Base-by-base conservation (phyloP, 1,140 invertebrate genomes). In the Oreohelix idahoensis region DNA sequence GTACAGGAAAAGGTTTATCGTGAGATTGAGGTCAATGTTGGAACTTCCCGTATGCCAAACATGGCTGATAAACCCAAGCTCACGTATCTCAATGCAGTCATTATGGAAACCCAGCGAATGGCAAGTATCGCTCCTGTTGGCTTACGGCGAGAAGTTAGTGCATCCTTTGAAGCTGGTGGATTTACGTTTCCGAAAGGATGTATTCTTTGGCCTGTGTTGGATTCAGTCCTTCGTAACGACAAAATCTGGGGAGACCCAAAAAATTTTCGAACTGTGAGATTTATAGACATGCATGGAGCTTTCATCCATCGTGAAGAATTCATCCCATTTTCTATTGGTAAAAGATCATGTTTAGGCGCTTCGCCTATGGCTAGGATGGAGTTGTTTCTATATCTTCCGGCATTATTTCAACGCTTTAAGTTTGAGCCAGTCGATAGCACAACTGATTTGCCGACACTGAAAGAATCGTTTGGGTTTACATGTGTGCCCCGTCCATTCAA, bases 1-100 rank as follows among this genome's bases (percentile, higher is more conserved):
- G 94, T 96, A 95, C 69, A 70, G 23, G 32, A 70, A 23, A 70
- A 70, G n/a, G 36, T 70, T 70, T 70, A 70, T 38, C 26, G 97
- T 78, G 97, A 98, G 92, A 93, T 99, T 35, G 96, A 98, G 85
- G 45, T 81, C 79, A 51, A 71, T 17, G 51, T 88, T 58, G 86
- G 84, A 74, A 39, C 36, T 35, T 32, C 84, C 4, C 63, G 84
- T 0, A 45, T 35, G 15, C 69, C 77, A 1, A 83, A 38, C 39
- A 75, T 86, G 35, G 42, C 35, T 15, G 88, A 89, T 45, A 80
- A 75, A 38, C n/a, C 66, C 20, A 35, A 75, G 0, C 69, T 89
- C 38, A 81, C 85, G 4, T 87, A 87, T 73, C 1, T 85, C 39
- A 83, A 87, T 20, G 88, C 85, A n/a, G 79, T 84, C 26, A 70